Evolutionary conservation across 2,888 invertebrate genomes (phyloP).

Genomic region (Andrena chrysosceles): DNA sequence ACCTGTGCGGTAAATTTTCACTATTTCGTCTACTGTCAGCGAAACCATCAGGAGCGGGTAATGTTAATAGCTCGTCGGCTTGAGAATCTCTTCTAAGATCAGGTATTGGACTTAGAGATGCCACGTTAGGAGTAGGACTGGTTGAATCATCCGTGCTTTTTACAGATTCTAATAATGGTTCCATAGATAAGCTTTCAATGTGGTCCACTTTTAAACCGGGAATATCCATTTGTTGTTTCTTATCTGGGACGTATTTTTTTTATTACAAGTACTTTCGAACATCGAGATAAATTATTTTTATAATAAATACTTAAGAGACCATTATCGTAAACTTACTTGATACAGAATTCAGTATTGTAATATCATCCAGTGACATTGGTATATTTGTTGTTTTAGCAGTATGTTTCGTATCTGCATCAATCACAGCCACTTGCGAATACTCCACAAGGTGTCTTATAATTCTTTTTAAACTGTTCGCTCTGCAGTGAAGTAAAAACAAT

Average conservation of each 20-base stretch:
- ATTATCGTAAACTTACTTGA: slow-evolving; percentile 52
- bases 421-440: slow-evolving; percentile 91
- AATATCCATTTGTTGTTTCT: slow-evolving; percentile 72
- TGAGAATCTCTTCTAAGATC: slow-evolving; percentile 88
- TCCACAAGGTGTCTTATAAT: slow-evolving; percentile 93
- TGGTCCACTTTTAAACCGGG: slow-evolving; percentile 69
- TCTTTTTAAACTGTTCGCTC: slow-evolving; percentile 94
- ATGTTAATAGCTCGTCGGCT: slow-evolving; percentile 86
- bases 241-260: slow-evolving; percentile 57
- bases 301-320: neutral
- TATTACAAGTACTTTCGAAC: too few relatives aligned
- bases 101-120: slow-evolving; percentile 89
- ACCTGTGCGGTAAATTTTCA: slow-evolving; percentile 78
- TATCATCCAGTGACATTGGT: slow-evolving; percentile 71
- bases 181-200: slow-evolving; percentile 74
- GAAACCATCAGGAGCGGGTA: slow-evolving; percentile 93
- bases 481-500: slow-evolving; percentile 81
- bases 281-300: neutral
- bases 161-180: slow-evolving; percentile 84
- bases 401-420: slow-evolving; percentile 85
- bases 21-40: slow-evolving; percentile 91
- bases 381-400: slow-evolving; percentile 75
- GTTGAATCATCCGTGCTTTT: slow-evolving; percentile 85
- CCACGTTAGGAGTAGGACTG: slow-evolving; percentile 86
- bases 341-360: slow-evolving; percentile 44